phyloP scores from a whole-genome alignment of 92 coral and sea anemone genomes.

The Zoanthus sociatus region DNA sequence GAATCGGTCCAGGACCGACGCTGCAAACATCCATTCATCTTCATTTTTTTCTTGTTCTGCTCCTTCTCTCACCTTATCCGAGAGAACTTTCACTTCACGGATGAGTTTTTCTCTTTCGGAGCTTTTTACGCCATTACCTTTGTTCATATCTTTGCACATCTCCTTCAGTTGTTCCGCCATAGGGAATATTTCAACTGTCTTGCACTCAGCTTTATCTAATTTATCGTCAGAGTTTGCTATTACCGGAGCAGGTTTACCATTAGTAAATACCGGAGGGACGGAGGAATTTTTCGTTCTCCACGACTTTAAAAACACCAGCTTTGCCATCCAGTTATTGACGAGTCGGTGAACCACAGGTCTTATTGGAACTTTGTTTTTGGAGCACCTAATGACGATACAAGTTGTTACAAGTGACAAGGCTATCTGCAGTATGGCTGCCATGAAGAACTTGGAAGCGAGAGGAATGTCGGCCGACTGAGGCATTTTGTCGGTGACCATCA shows the following conservation, averaged over 20 bases:
- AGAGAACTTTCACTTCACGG: constrained; percentile 21
- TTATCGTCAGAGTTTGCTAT: constrained; percentile 9
- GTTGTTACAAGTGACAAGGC: constrained; percentile 68
- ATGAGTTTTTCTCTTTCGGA: constrained; percentile 16
- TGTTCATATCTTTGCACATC: background rate
- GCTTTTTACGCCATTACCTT: background rate
- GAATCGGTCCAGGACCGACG: constrained; percentile 30
- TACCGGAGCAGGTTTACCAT: background rate
- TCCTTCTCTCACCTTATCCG: constrained; percentile 25
- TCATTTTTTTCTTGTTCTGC: constrained; percentile 4
- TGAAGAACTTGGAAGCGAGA: constrained; percentile 70
- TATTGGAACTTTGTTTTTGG: constrained; percentile 55
- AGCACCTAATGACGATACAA: constrained; percentile 60
- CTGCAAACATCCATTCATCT: constrained; percentile 38
- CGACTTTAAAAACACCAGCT: constrained; percentile 45
- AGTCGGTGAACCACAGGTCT: constrained; percentile 33
- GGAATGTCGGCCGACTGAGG: constrained; percentile 71
- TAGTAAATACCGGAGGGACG: background rate
- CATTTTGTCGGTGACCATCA: constrained; percentile 66
- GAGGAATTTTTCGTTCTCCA: background rate
- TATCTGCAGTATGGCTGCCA: constrained; percentile 63
- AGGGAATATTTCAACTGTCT: background rate
- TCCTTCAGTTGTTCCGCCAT: background rate
- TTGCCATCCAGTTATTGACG: constrained; percentile 62
- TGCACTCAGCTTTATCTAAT: background rate